Conservation (phyloP, 1,140 invertebrate genomes). For the Rhynchophorus ferrugineus region DNA sequence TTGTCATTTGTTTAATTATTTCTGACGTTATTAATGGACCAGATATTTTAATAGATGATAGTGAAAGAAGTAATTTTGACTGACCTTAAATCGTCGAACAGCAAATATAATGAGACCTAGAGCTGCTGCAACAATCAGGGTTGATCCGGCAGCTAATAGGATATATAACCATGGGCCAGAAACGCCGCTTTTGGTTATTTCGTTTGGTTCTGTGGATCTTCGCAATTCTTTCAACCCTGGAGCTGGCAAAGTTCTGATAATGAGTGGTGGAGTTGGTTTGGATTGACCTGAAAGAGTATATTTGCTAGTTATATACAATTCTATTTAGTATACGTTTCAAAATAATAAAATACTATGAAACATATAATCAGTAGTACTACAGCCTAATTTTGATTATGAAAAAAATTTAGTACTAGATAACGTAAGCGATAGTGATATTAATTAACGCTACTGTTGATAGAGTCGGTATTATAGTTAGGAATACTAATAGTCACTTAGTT, state of each 20-base stretch:
- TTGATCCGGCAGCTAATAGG: constrained; percentile 37
- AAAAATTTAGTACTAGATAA: too few species aligned
- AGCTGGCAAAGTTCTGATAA: constrained; percentile 32
- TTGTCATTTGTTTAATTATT: too few species aligned
- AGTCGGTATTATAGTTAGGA: too few species aligned
- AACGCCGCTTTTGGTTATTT: constrained; percentile 24
- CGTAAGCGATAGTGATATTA: too few species aligned
- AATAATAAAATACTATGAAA: too few species aligned
- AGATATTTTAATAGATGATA: too few species aligned
- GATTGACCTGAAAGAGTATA: constrained; percentile 21
- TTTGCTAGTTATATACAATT: not conserved
- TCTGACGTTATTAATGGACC: too few species aligned
- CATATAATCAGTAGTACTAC: too few species aligned
- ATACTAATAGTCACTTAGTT: too few species aligned
- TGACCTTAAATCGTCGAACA: constrained; percentile 35
- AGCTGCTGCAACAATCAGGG: constrained; percentile 36
- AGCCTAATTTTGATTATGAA: too few species aligned
- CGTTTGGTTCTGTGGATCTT: constrained; percentile 32
- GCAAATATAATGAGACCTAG: constrained; percentile 36
- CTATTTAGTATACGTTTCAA: not conserved
- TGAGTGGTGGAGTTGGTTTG: constrained; percentile 27
- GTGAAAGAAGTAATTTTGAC: too few species aligned
- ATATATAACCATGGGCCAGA: constrained; percentile 38
- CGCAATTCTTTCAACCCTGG: constrained; percentile 39
- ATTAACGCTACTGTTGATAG: too few species aligned